Evolutionary conservation across 2,113 vertebrate species (phyloP).

Genomic region (Dinomys branickii): DNA sequence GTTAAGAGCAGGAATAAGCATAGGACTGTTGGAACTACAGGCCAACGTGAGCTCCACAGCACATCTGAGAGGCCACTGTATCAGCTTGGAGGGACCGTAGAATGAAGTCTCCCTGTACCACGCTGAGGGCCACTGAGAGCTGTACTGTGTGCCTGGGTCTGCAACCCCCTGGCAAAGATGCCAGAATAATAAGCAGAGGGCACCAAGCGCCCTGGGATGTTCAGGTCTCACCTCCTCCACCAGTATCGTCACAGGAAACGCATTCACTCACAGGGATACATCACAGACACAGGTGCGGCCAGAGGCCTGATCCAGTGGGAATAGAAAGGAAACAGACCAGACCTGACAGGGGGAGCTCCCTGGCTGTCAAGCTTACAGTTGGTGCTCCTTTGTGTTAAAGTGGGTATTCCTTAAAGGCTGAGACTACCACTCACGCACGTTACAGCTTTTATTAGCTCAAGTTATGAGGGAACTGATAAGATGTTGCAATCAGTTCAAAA

Average conservation of each 20-base stretch:
- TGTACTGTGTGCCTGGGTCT: background rate
- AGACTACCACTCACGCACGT: background rate
- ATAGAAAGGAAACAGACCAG: background rate
- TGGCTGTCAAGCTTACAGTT: background rate
- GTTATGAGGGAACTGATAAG: background rate
- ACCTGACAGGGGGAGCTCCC: background rate
- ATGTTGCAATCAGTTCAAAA: background rate
- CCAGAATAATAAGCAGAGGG: background rate
- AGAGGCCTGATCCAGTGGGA: background rate
- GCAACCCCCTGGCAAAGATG: background rate
- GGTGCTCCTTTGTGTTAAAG: background rate
- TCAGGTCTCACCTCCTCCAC: background rate
- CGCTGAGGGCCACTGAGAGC: background rate
- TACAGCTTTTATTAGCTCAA: slow-evolving; percentile 24
- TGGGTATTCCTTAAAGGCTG: background rate
- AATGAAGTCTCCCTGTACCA: background rate
- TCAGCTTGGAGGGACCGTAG: background rate
- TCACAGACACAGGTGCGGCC: background rate
- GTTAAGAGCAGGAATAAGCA: background rate
- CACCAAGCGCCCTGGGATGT: background rate
- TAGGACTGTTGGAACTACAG: background rate
- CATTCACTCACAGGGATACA: background rate
- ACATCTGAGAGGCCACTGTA: background rate
- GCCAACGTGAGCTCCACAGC: background rate
- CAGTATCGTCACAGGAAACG: background rate